Percentiles rank a stretch among this genome's conserved stretches.
phyloP scores from a whole-genome alignment of 2,113 vertebrate genomes.

The Pachycephala philippinensis region DNA sequence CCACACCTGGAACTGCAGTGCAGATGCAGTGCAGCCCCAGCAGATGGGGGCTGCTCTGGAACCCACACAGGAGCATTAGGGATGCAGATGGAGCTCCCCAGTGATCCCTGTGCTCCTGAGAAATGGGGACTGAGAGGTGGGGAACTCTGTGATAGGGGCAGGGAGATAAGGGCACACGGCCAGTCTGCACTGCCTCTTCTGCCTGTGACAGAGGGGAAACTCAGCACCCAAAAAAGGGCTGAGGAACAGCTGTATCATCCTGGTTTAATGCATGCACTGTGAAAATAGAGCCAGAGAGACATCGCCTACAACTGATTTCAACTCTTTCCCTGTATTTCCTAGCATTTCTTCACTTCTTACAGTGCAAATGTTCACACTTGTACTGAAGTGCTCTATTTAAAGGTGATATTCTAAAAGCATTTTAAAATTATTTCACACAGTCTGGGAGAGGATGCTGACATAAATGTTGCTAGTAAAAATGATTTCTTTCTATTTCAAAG shows the following conservation, averaged over 20 bases:
- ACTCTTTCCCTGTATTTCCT: neutral
- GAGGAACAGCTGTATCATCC: neutral
- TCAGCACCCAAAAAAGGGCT: neutral
- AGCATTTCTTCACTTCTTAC: neutral
- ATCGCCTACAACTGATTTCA: neutral
- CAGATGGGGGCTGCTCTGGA: neutral
- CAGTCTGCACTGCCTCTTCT: neutral
- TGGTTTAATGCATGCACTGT: neutral
- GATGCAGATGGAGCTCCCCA: neutral
- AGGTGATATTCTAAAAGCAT: neutral
- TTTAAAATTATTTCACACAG: neutral
- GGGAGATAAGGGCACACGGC: neutral
- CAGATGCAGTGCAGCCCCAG: neutral
- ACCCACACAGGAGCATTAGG: neutral
- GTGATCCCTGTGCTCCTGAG: neutral
- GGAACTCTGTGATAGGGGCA: fast-evolving
- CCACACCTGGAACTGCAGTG: neutral
- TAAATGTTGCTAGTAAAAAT: neutral
- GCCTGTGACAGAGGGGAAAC: neutral
- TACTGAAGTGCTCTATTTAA: neutral
- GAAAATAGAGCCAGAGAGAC: neutral
- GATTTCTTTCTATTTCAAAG: neutral
- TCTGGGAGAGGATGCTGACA: neutral
- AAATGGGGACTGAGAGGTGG: neutral
- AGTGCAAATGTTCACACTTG: neutral